These are phyloP conservation scores for Neodiprion fabricii DNA, from an alignment of 1,140 invertebrate genomes.

Conservation along the genomic window DNA sequence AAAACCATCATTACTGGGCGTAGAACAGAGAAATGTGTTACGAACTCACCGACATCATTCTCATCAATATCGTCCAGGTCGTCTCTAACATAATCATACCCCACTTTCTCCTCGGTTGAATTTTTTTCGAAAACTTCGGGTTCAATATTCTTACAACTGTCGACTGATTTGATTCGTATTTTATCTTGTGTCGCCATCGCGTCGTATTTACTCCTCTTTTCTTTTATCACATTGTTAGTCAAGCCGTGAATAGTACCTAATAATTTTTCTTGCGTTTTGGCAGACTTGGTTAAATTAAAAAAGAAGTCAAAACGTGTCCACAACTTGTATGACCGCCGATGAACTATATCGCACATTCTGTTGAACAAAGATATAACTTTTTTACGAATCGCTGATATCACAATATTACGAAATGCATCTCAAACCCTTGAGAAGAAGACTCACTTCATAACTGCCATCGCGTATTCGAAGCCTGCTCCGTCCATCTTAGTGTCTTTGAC, in stretches of 20 bases:
- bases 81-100: constrained; percentile 64
- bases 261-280: constrained; percentile 66
- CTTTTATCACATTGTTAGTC: constrained; percentile 69
- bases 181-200: constrained; percentile 41
- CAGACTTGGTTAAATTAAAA: constrained; percentile 67
- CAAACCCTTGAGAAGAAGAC: constrained; percentile 20
- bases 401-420: not conserved
- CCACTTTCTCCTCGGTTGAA: constrained; percentile 41
- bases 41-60: constrained; percentile 68
- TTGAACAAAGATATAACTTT: constrained; percentile 30
- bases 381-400: constrained; percentile 11
- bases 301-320: constrained; percentile 66
- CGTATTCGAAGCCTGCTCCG: constrained; percentile 72
- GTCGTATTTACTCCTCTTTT: constrained; percentile 63
- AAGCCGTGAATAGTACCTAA: constrained; percentile 70
- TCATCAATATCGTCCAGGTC: constrained; percentile 78
- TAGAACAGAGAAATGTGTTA: not conserved
- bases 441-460: constrained; percentile 76
- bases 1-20: not conserved
- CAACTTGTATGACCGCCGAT: constrained; percentile 70
- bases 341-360: constrained; percentile 77
- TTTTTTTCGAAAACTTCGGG: constrained; percentile 29
- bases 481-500: constrained; percentile 69
- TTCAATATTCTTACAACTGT: not conserved
- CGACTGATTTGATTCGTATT: constrained; percentile 33